These are phyloP conservation scores for Raja brachyura DNA, from an alignment of 2,113 vertebrate genomes.

Conservation along the genomic window DNA sequence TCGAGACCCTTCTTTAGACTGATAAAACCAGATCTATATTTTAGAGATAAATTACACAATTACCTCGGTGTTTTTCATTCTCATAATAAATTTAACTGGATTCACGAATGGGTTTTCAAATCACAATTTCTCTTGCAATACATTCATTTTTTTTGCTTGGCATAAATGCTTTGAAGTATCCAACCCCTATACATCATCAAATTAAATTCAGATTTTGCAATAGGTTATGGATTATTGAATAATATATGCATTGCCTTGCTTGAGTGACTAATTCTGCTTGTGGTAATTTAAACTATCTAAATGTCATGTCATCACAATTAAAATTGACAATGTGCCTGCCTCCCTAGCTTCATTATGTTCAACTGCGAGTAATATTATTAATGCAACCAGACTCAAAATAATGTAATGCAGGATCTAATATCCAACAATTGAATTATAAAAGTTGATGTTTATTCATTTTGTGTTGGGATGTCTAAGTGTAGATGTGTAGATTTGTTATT, in stretches of 20 bases:
- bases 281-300: neutral
- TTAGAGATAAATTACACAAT: neutral
- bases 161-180: neutral
- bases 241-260: neutral
- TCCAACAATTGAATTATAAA: neutral
- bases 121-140: neutral
- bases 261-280: neutral
- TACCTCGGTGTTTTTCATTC: neutral
- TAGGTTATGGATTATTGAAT: neutral
- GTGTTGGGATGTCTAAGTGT: neutral
- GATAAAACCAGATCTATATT: neutral
- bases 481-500: too few relatives aligned
- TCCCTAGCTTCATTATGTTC: neutral
- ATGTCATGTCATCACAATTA: neutral
- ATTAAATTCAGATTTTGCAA: conserved; percentile 2
- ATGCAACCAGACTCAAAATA: neutral
- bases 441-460: neutral
- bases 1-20: too few relatives aligned
- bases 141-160: neutral
- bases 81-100: neutral
- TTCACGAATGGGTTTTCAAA: neutral
- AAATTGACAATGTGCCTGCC: neutral
- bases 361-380: conserved; percentile 9
- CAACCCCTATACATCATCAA: neutral
- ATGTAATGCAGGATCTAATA: neutral